Evolutionary conservation across 2,797 vertebrate genomes (phyloP), one percentile per base, ranked within the genome.

Genomic region (Sandelia bainsii): DNA sequence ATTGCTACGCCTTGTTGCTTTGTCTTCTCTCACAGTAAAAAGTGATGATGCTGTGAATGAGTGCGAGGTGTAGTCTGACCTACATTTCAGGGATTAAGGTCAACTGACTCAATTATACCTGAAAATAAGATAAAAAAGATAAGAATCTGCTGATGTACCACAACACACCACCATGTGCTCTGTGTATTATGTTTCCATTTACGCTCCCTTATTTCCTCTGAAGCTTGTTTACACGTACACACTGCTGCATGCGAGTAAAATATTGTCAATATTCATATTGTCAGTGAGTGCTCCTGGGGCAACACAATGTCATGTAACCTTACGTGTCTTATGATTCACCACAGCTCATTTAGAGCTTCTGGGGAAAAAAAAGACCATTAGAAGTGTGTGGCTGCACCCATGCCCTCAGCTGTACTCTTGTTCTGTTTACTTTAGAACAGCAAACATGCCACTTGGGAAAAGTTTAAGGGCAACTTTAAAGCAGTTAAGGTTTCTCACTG

Each of bases 391-490:
- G 62, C 70, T 69, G 68, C 85, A 86, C 84, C 62, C 85, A 51
- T 74, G 78, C 66, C 67, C 51, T 76, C 69, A 69, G 79, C 76
- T 45, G 39, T 54, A n/a, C 77, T 72, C 80, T 37, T 23, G 3
- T 46, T 77, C 56, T 86, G 83, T 92, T 92, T 86, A 54, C 79
- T 83, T 69, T 78, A 67, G 82, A 83, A 82, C 68, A 66, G 76
- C 91, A 92, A 93, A 93, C 90, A 92, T 12, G 29, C 72, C 69
- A 62, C 76, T 62, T 51, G 70, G 77, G 75, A 56, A 69, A 75
- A 81, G 83, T 83, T 89, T 84, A 90, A 89, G 84, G 85, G 56
- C 58, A 16, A 68, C 70, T 68, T 66, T 80, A 72, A 70, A 64
- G 58, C 51, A 77, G 79, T 89, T 77, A 76, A 83, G 87, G 75